Evolutionary conservation across 1,140 invertebrate species (phyloP).

Genomic region (Papilio helenus): DNA sequence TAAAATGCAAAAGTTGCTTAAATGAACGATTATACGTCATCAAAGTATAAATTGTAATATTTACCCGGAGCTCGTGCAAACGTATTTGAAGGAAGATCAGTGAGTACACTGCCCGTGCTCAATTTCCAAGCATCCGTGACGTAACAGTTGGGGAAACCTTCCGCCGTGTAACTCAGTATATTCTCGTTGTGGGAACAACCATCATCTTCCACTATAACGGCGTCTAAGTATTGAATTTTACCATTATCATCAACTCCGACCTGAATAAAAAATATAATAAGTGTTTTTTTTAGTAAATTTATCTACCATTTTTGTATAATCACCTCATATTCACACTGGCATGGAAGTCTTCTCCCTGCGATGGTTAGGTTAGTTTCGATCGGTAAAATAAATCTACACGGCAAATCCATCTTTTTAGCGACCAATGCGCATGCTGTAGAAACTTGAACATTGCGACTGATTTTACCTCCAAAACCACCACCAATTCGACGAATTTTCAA

Average conservation of each 20-base stretch:
- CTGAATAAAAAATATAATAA: conserved; percentile 48
- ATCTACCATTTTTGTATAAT: neutral
- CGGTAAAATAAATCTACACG: conserved; percentile 86
- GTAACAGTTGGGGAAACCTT: conserved; percentile 85
- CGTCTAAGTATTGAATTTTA: conserved; percentile 86
- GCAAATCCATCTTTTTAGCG: conserved; percentile 84
- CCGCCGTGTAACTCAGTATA: conserved; percentile 57
- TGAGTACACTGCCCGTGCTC: conserved; percentile 83
- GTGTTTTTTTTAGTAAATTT: neutral
- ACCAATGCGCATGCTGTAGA: conserved; percentile 86
- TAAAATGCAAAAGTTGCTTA: conserved; percentile 10
- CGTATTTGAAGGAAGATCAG: conserved; percentile 86
- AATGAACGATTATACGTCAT: neutral
- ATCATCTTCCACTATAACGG: conserved; percentile 85
- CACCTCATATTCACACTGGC: conserved; percentile 80
- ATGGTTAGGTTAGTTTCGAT: conserved; percentile 87
- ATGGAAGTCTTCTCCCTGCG: conserved; percentile 85
- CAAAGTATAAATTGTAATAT: neutral
- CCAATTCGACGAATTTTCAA: conserved; percentile 87
- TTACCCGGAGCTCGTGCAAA: conserved; percentile 85
- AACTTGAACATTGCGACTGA: conserved; percentile 82
- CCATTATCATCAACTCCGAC: conserved; percentile 86
- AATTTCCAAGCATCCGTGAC: conserved; percentile 81
- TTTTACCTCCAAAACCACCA: conserved; percentile 89
- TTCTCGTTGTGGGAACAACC: conserved; percentile 85